phyloP scores from a whole-genome alignment of 2,888 invertebrate species.

The Nomada fucata region DNA sequence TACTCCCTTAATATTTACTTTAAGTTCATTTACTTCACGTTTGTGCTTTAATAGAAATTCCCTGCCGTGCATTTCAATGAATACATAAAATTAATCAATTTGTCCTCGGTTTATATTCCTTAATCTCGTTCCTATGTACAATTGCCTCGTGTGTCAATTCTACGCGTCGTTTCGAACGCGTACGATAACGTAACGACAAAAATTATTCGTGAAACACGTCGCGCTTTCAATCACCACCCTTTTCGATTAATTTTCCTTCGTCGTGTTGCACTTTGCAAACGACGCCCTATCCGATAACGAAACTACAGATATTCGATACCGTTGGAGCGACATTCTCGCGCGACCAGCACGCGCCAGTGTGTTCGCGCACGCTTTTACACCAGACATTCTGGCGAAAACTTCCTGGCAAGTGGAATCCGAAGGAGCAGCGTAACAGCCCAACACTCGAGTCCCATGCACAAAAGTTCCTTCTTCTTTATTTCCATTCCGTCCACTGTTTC shows the following conservation, averaged over 20 bases:
- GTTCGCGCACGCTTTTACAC: not conserved
- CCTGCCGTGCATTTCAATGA: no score
- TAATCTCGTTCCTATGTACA: no score
- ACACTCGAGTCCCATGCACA: not conserved
- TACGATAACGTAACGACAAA: no score
- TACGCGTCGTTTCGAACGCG: no score
- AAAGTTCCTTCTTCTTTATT: not conserved
- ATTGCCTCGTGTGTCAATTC: no score
- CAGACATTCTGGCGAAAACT: not conserved
- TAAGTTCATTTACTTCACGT: no score
- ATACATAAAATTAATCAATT: no score
- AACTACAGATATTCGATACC: conserved; percentile 14
- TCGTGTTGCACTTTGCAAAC: no score
- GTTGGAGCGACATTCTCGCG: not conserved
- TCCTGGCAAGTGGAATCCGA: not conserved
- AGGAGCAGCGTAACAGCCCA: not conserved
- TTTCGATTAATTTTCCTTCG: not conserved
- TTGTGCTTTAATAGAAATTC: no score
- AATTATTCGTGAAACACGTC: no score
- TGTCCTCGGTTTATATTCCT: no score
- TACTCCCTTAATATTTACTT: no score
- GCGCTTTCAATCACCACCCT: not conserved
- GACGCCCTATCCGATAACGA: not conserved
- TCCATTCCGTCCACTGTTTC: not conserved
- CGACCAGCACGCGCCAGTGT: not conserved